phyloP scores from a whole-genome alignment of 1,140 invertebrate species.

The Heterodera schachtii region DNA sequence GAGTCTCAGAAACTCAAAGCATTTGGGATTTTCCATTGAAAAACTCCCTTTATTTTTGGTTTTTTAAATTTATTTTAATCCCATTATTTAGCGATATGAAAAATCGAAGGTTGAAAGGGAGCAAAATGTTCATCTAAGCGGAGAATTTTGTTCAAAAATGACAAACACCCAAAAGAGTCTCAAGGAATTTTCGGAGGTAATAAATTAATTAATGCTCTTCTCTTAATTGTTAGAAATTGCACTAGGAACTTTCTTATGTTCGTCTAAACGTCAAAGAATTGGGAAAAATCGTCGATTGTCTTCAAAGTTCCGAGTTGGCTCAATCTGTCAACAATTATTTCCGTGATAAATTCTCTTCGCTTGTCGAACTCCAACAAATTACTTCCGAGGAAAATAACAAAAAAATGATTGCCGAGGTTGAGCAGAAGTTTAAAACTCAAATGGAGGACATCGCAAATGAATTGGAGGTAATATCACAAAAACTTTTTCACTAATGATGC shows the following conservation, averaged over 20 bases:
- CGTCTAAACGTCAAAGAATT: constrained; percentile 6
- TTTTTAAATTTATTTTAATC: not conserved
- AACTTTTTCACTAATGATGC: no score
- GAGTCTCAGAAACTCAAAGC: not conserved
- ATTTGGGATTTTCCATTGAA: no score
- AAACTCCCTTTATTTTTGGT: not conserved
- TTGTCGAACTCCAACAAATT: not conserved
- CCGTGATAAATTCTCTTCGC: not conserved
- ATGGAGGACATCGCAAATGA: constrained; percentile 9
- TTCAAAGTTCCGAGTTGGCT: not conserved
- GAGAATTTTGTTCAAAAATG: not conserved
- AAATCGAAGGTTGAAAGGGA: not conserved
- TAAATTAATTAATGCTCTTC: not conserved
- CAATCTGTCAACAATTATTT: not conserved
- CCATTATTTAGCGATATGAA: not conserved
- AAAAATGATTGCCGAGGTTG: constrained; percentile 6
- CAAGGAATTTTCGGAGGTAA: constrained; percentile 16
- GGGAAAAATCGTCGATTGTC: not conserved
- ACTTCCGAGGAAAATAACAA: not conserved
- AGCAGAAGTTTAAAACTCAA: not conserved
- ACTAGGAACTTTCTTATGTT: constrained; percentile 14
- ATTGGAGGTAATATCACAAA: constrained; percentile 3
- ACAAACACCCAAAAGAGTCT: constrained; percentile 14
- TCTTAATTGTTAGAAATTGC: not conserved
- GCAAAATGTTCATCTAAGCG: not conserved